These are phyloP conservation scores for Alligator mississippiensis DNA, from an alignment of 2,113 vertebrate genomes.

Conservation along the genomic window DNA sequence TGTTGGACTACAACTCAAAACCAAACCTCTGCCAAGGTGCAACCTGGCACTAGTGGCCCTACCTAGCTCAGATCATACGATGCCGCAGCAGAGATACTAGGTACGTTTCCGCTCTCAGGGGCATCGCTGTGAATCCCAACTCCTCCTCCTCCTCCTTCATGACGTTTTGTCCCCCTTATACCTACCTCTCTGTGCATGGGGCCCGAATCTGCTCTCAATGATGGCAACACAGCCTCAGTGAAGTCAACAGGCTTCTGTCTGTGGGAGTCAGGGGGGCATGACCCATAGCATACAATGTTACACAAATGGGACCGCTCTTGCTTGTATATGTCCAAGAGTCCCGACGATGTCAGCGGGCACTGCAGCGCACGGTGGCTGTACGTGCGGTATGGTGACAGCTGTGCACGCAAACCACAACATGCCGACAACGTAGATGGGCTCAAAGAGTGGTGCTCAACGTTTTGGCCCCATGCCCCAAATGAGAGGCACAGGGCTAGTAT, in stretches of 20 bases:
- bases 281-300: neutral
- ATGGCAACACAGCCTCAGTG: neutral
- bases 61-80: neutral
- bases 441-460: no score
- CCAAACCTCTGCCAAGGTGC: neutral
- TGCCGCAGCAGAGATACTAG: neutral
- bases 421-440: no score
- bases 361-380: no score
- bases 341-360: neutral
- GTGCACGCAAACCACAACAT: no score
- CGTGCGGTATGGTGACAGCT: no score
- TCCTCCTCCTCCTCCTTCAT: neutral
- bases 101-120: fast-evolving
- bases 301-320: neutral
- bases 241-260: neutral
- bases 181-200: neutral
- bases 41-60: neutral
- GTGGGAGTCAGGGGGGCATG: neutral
- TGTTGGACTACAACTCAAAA: neutral
- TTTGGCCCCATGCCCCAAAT: no score
- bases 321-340: neutral
- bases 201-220: neutral
- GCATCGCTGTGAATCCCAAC: neutral
- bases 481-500: no score
- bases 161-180: neutral